Percentiles rank a stretch among this genome's conserved stretches.
Conservation (phyloP, 2,888 invertebrate genomes). For the Sepiola atlantica region DNA sequence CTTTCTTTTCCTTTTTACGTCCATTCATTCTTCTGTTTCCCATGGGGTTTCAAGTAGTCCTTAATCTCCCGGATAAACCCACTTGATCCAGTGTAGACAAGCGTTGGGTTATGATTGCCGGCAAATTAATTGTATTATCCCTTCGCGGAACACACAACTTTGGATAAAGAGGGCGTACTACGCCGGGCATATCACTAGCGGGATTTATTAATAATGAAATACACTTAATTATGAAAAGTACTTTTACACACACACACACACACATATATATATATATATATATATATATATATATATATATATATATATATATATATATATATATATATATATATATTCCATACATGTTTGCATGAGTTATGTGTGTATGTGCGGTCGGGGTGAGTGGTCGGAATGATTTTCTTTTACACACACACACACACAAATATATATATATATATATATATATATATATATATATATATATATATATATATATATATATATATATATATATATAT, state of each 20-base stretch:
- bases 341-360: too few species aligned
- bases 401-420: too few species aligned
- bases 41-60: not conserved
- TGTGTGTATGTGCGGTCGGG: too few species aligned
- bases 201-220: not conserved
- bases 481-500: too few species aligned
- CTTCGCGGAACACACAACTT: not conserved
- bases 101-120: not conserved
- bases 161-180: not conserved
- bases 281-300: not conserved
- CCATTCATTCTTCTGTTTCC: not conserved
- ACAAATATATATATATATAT: too few species aligned
- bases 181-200: not conserved
- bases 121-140: slow-evolving; percentile 32
- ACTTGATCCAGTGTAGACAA: slow-evolving; percentile 16
- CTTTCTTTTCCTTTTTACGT: not conserved
- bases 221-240: not conserved
- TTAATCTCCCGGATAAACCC: slow-evolving; percentile 21
- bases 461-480: too few species aligned
- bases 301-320: not conserved
- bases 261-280: not conserved
- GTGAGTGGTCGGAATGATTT: too few species aligned
- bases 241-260: not conserved
- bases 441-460: too few species aligned
- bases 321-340: not conserved